Conservation (phyloP, 2,113 vertebrate genomes). For the Bubo scandiacus region DNA sequence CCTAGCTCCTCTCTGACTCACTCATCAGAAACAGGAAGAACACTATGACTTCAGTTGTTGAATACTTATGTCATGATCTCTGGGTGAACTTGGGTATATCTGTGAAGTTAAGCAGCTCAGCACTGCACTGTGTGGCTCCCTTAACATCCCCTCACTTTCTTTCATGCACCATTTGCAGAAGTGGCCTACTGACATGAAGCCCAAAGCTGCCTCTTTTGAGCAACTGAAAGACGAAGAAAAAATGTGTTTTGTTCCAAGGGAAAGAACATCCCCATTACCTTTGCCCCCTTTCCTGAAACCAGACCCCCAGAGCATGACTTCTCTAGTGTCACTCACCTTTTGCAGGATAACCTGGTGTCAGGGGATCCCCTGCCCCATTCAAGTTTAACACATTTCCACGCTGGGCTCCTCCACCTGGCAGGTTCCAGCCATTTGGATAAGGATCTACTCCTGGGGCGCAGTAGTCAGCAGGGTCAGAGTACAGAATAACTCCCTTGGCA, state of each 20-base stretch:
- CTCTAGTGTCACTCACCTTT: conserved; percentile 79
- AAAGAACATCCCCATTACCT: not conserved
- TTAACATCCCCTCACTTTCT: not conserved
- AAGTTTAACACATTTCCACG: conserved; percentile 92
- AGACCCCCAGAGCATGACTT: not conserved
- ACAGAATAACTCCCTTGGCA: conserved; percentile 89
- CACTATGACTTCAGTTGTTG: not conserved
- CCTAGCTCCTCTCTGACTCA: not conserved
- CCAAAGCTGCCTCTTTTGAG: not conserved
- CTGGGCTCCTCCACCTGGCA: conserved; percentile 88
- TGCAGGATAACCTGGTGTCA: conserved; percentile 95
- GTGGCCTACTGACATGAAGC: not conserved
- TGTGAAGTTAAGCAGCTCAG: not conserved
- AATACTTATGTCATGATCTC: not conserved
- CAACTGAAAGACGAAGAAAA: not conserved
- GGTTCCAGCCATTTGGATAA: conserved; percentile 93
- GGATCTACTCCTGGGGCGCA: conserved; percentile 80
- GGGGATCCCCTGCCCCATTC: conserved; percentile 92
- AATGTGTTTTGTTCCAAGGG: not conserved
- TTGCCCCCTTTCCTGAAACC: not conserved
- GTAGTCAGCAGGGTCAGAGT: conserved; percentile 94
- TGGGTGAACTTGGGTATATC: not conserved
- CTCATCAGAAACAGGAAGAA: not conserved
- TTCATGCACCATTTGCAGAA: not conserved
- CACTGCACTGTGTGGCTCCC: not conserved